Conservation (phyloP, 1,140 invertebrate species). For the Drosophila azteca region DNA sequence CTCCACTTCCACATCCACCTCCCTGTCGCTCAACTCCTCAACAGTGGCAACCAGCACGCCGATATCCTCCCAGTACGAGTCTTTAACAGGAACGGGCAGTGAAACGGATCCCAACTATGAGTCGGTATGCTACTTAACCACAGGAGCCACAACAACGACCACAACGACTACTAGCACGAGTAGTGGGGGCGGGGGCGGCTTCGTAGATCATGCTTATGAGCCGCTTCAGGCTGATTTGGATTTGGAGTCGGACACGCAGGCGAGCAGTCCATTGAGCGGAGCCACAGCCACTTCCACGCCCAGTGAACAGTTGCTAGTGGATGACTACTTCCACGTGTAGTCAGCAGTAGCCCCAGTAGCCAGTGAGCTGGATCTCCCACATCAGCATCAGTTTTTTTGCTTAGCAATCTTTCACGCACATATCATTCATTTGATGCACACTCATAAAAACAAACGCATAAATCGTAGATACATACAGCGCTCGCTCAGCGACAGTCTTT, state of each 20-base stretch:
- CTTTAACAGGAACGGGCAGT: conserved; percentile 88
- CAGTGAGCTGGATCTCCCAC: conserved; percentile 69
- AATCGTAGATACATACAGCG: conserved; percentile 39
- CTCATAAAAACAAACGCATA: conserved; percentile 26
- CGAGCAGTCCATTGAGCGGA: conserved; percentile 68
- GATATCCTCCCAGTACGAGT: conserved; percentile 86
- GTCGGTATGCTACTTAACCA: conserved; percentile 85
- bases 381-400: conserved; percentile 52
- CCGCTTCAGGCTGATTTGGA: conserved; percentile 69
- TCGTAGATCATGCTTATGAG: conserved; percentile 68
- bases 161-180: conserved; percentile 32
- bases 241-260: conserved; percentile 68
- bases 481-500: conserved; percentile 48
- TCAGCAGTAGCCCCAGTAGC: neutral
- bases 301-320: conserved; percentile 64
- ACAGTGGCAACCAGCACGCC: conserved; percentile 70
- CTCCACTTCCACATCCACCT: conserved; percentile 32
- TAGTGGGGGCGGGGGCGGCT: conserved; percentile 15
- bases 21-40: conserved; percentile 53
- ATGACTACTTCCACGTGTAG: conserved; percentile 82
- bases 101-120: conserved; percentile 90
- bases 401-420: conserved; percentile 67
- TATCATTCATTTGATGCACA: conserved; percentile 64
- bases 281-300: conserved; percentile 48
- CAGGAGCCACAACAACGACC: conserved; percentile 46